phyloP scores from a whole-genome alignment of 2,797 vertebrate genomes.

The Australoheros facetus region DNA sequence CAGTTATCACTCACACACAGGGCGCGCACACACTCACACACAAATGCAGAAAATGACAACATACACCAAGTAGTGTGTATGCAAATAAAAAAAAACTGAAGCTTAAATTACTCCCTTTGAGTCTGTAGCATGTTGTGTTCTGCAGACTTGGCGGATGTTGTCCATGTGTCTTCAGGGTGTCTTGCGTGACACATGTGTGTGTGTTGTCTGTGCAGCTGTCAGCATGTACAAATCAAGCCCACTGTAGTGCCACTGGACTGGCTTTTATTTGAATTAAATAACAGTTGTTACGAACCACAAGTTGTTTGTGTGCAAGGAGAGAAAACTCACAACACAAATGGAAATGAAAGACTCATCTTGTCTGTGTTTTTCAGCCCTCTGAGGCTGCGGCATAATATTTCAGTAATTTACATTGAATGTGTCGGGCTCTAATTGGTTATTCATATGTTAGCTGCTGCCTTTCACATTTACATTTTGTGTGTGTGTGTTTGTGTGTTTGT shows the following conservation, averaged over 20 bases:
- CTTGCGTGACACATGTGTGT: slow-evolving; percentile 7
- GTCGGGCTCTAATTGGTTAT: slow-evolving; percentile 52
- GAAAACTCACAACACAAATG: background rate
- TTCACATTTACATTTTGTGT: slow-evolving; percentile 24
- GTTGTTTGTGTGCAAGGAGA: slow-evolving; percentile 8
- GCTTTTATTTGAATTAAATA: slow-evolving; percentile 6
- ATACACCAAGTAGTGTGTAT: slow-evolving; percentile 28
- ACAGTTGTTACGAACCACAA: slow-evolving; percentile 3
- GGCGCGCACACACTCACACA: slow-evolving; percentile 20
- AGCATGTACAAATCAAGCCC: background rate
- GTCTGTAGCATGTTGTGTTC: slow-evolving; percentile 32
- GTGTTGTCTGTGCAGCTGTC: background rate
- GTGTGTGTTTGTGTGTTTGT: slow-evolving; percentile 38
- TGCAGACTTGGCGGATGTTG: slow-evolving; percentile 26
- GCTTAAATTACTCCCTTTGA: slow-evolving; percentile 8
- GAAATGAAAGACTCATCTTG: slow-evolving; percentile 16
- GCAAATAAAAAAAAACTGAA: slow-evolving; percentile 33
- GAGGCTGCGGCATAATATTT: slow-evolving; percentile 42
- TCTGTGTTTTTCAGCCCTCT: slow-evolving; percentile 31
- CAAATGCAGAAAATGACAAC: slow-evolving; percentile 22
- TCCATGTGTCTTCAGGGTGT: slow-evolving; percentile 3
- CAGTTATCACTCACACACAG: slow-evolving; percentile 60
- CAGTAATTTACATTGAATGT: slow-evolving; percentile 46
- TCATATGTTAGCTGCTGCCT: slow-evolving; percentile 46
- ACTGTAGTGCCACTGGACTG: background rate